phyloP scores from a whole-genome alignment of 2,888 invertebrate genomes.

The Drosophila nr. perissopoda region DNA sequence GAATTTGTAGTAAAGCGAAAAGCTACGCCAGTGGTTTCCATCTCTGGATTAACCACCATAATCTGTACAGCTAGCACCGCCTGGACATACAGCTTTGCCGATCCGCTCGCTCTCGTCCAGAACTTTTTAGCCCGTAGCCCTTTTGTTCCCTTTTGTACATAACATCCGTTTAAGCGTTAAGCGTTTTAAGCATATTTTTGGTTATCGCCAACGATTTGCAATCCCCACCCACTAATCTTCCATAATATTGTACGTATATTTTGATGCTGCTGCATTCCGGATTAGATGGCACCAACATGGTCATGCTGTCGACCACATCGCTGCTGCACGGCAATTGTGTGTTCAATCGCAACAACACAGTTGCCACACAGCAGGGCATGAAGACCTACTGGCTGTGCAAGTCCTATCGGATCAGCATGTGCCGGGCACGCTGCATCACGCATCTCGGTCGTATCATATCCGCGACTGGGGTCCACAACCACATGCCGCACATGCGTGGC shows the following conservation, averaged over 20 bases:
- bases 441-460: slow-evolving; percentile 85
- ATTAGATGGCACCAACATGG: slow-evolving; percentile 84
- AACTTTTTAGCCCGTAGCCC: slow-evolving; percentile 15
- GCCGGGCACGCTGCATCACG: slow-evolving; percentile 85
- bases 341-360: slow-evolving; percentile 85
- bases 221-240: slow-evolving; percentile 66
- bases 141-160: slow-evolving; percentile 58
- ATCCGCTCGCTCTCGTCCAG: slow-evolving; percentile 11
- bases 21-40: slow-evolving; percentile 30
- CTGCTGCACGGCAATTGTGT: slow-evolving; percentile 85
- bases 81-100: slow-evolving; percentile 15
- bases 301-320: slow-evolving; percentile 85
- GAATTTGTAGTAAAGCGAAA: slow-evolving; percentile 1
- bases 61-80: slow-evolving; percentile 15
- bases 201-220: slow-evolving; percentile 43
- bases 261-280: slow-evolving; percentile 54
- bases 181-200: slow-evolving; percentile 24
- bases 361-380: slow-evolving; percentile 85
- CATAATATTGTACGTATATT: slow-evolving; percentile 73
- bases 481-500: slow-evolving; percentile 84
- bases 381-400: slow-evolving; percentile 85
- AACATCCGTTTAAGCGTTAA: slow-evolving; percentile 51
- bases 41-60: slow-evolving; percentile 45
- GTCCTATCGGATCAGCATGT: slow-evolving; percentile 85
- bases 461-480: slow-evolving; percentile 85